These are phyloP conservation scores for Drosophila fuyamai DNA, from an alignment of 1,140 invertebrate genomes.

Conservation along the genomic window DNA sequence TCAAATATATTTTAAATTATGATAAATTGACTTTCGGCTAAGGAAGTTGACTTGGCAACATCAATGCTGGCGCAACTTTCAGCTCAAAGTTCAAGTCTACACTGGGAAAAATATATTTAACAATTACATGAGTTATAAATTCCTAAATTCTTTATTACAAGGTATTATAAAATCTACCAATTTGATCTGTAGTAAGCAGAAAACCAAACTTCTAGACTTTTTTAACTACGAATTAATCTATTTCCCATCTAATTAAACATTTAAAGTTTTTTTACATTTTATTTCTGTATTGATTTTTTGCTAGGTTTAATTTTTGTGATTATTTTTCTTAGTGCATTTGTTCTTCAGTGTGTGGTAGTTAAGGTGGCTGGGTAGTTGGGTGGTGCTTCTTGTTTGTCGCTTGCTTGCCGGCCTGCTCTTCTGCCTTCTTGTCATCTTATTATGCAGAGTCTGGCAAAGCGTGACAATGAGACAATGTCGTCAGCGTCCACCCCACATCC, in stretches of 20 bases:
- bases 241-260: too few relatives aligned
- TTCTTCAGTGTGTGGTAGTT: background rate
- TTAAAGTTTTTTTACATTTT: too few relatives aligned
- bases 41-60: conserved; percentile 53
- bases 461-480: conserved; percentile 76
- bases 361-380: conserved; percentile 1
- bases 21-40: conserved; percentile 71
- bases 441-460: conserved; percentile 75
- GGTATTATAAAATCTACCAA: too few relatives aligned
- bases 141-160: too few relatives aligned
- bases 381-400: conserved; percentile 28
- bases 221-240: too few relatives aligned
- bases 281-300: too few relatives aligned
- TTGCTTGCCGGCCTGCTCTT: conserved; percentile 23
- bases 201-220: too few relatives aligned
- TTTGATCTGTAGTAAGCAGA: too few relatives aligned
- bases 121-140: too few relatives aligned
- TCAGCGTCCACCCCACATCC: conserved; percentile 27
- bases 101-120: background rate
- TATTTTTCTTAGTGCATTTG: background rate
- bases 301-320: too few relatives aligned
- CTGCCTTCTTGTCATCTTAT: conserved; percentile 64
- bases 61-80: conserved; percentile 45
- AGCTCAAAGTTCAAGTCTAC: conserved; percentile 44
- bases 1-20: conserved; percentile 74